A percentile compares a stretch with the other conserved stretches of the same genome.
Evolutionary conservation across 2,113 vertebrate genomes (phyloP).

Genomic region (Corythaeola cristata): DNA sequence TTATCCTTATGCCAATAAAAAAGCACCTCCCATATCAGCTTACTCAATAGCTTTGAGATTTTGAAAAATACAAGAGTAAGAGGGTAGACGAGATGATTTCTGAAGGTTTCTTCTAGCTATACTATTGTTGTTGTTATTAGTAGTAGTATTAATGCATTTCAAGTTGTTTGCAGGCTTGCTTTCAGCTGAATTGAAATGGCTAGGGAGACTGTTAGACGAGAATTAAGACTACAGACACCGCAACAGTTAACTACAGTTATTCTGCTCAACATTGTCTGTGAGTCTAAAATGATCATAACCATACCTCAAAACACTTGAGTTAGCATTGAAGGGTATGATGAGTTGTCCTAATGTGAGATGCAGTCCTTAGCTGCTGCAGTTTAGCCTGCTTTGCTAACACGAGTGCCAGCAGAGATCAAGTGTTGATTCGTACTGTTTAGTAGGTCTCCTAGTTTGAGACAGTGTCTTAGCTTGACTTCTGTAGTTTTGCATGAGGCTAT

Average conservation of each 20-base stretch:
- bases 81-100: neutral
- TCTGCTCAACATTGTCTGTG: neutral
- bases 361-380: neutral
- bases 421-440: neutral
- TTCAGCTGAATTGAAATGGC: neutral
- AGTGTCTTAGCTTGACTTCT: neutral
- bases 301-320: neutral
- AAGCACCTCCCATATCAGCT: neutral
- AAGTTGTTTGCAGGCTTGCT: neutral
- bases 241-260: neutral
- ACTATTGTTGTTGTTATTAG: neutral
- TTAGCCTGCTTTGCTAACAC: neutral
- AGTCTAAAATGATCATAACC: neutral
- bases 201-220: neutral
- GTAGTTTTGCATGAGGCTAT: neutral
- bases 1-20: neutral
- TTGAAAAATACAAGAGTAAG: neutral
- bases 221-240: neutral
- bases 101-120: neutral
- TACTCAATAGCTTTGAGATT: neutral
- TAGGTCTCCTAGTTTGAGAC: neutral
- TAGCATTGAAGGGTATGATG: neutral
- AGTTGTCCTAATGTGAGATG: neutral
- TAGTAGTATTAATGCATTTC: neutral
- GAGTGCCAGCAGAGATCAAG: neutral